Base-by-base conservation (phyloP, 1,140 invertebrate genomes). In the Harlomillsia oculata region DNA sequence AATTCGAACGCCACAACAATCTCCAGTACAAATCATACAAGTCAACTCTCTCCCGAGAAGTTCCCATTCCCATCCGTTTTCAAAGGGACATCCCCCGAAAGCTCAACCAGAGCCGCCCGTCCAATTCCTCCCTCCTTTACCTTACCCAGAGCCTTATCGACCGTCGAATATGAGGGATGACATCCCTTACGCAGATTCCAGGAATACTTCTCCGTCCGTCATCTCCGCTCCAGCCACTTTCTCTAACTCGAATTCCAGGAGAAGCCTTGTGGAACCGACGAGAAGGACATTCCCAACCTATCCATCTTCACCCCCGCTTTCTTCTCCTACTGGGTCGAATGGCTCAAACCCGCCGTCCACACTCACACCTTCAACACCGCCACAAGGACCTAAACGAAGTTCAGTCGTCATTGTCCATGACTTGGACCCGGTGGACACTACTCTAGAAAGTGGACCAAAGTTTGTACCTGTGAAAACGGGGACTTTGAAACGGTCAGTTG, bases 101-200 rank as follows among this genome's bases (percentile, higher is more conserved):
- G 48, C 56, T 1, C 26, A 41, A 5, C 51, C 50, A 16, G 50
- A 53, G 20, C 36, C 13, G 6, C 52, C 52, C 5, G 40, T 48
- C 0, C 46, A 56, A 20, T 36, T 62, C 40, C 21, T 59, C 5
- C 61, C 61, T n/a, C 52, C 26, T n/a, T 40, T 59, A 6, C 56
- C 52, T 0, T 56, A 63, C 26, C 52, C 55, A 41, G 61, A 59
- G 20, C 56, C 61, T 2, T 62, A 43, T 55, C 55, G 58, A 40
- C 60, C 60, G 13, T 20, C 23, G 21, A 34, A 44, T 30, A 32
- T 43, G 11, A 48, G 49, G 36, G 51, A 37, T 51, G 59, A 61
- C 44, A 65, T 65, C 28, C 63, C 63, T 8, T 65, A 65, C 37
- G 60, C 57, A 16, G 63, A 65, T 37, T 62, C 59, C 13, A 44